These are phyloP conservation scores for Ia io DNA, from an alignment of 2,113 vertebrate species.

Conservation along the genomic window DNA sequence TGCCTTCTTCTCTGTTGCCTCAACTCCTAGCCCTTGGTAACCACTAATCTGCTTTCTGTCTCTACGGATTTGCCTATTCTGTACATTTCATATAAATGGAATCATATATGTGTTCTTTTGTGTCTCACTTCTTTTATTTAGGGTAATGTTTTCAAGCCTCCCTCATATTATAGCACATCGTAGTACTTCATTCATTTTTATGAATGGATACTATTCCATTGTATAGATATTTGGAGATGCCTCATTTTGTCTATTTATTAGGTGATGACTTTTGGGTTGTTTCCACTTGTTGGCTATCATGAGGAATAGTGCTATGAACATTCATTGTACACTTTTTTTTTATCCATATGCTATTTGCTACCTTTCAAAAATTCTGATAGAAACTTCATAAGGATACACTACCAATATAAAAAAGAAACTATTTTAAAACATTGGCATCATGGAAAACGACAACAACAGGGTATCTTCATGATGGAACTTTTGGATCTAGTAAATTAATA, in stretches of 20 bases:
- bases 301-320: neutral
- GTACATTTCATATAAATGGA: neutral
- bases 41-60: neutral
- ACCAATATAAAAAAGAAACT: neutral
- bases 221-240: neutral
- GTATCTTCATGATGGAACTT: neutral
- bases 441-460: neutral
- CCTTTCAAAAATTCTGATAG: neutral
- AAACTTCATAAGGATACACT: neutral
- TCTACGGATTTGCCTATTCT: neutral
- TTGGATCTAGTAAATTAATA: neutral
- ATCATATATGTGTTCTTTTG: neutral
- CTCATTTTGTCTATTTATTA: neutral
- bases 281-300: neutral
- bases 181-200: neutral
- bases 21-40: neutral
- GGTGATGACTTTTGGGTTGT: neutral
- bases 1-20: neutral
- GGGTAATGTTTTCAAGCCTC: neutral
- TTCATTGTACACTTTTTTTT: neutral
- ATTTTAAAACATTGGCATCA: slow-evolving; percentile 1
- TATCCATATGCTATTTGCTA: neutral
- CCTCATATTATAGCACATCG: neutral
- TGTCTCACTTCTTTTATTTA: neutral
- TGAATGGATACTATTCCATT: neutral